Conservation (phyloP, 1,140 invertebrate species). For the Aphaenogaster floridana region DNA sequence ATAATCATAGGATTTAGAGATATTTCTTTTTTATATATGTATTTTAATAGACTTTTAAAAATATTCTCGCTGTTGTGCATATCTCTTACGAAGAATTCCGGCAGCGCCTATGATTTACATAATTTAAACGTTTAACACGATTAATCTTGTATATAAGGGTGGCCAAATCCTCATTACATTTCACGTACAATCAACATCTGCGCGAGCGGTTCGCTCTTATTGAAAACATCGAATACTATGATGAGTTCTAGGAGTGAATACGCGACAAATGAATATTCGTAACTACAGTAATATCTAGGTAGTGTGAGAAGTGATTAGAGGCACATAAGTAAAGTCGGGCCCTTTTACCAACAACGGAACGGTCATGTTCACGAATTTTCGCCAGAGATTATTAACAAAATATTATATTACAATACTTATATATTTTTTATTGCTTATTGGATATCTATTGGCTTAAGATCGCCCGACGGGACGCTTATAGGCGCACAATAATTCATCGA, state of each 20-base stretch:
- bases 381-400: constrained; percentile 84
- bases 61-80: constrained; percentile 9
- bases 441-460: constrained; percentile 83
- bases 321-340: constrained; percentile 79
- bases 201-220: background rate
- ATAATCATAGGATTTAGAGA: constrained; percentile 20
- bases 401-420: constrained; percentile 86
- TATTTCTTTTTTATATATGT: constrained; percentile 3
- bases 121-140: constrained; percentile 19
- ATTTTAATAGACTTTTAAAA: constrained; percentile 26
- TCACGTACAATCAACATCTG: constrained; percentile 2
- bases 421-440: constrained; percentile 84
- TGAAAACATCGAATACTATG: constrained; percentile 37
- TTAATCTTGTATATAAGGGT: constrained; percentile 10
- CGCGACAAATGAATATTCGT: constrained; percentile 42
- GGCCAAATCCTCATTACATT: background rate
- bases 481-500: constrained; percentile 76
- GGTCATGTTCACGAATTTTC: constrained; percentile 83
- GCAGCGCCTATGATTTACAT: constrained; percentile 4
- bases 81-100: constrained; percentile 11
- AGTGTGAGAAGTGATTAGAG: constrained; percentile 56
- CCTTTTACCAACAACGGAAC: constrained; percentile 79
- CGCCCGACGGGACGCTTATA: constrained; percentile 76
- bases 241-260: constrained; percentile 14
- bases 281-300: constrained; percentile 43